Evolutionary conservation across 2,797 vertebrate genomes (phyloP), one percentile per base, ranked within the genome.

Genomic region (Poecile montanus): DNA sequence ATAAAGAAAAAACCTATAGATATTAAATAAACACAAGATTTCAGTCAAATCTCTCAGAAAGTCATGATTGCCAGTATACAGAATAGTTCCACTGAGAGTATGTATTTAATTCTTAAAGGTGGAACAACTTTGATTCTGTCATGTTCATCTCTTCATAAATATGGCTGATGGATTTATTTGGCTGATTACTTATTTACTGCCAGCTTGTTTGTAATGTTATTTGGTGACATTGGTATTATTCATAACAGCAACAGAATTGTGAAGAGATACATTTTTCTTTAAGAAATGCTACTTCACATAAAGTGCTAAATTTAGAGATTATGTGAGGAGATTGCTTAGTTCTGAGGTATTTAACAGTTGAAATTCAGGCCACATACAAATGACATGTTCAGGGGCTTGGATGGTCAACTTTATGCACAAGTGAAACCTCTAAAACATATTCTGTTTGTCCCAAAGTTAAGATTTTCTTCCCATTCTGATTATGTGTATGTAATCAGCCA

Each of bases 301-400:
- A 11, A 58, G 22, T 62, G 27, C 10, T 70, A 89, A 53, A 80
- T 48, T 67, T 42, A 53, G 63, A 78, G 30, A 72, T 62, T 70
- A 73, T 0, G 0, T 29, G 18, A 88, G 14, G 15, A 48, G 7
- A 73, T 23, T 44, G 6, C 5, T 62, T 51, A 44, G 1, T 56
- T 85, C 25, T 50, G 22, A 79, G 19, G 23, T 48, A 62, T 70
- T 93, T 66, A 73, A 30, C 16, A 76, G 27, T 8, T 50, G 25
- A 53, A 81, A 84, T 71, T 68, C 78, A 87, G 34, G 34, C 18
- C 45, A 81, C n/a, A 36, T 6, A 51, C 6, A 45, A 2, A 56
- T 30, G 13, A 34, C 0, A 0, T n/a, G 5, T 56, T 47, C 29
- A 84, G 32, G 57, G 29, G 4, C 23, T 78, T 65, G 8, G 8